A percentile compares a stretch with the other conserved stretches of the same genome.
Evolutionary conservation across 2,113 vertebrate species (phyloP).

Genomic region (Toxotes chatareus): DNA sequence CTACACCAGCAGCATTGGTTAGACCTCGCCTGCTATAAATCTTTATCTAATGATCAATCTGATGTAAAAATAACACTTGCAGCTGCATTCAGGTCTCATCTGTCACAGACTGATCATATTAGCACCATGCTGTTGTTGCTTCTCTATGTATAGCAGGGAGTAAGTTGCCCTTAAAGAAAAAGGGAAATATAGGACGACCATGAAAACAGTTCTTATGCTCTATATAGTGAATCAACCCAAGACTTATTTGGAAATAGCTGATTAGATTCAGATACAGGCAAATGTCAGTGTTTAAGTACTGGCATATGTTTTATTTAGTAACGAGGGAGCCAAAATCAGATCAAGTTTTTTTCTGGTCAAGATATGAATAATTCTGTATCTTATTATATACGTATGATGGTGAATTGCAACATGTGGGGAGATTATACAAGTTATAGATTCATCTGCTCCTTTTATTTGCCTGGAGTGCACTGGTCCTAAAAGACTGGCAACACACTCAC

Average conservation of each 20-base stretch:
- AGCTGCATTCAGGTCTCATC: no score
- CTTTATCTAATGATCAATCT: no score
- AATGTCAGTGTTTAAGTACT: background rate
- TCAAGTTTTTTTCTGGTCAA: background rate
- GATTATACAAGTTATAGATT: background rate
- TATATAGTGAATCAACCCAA: background rate
- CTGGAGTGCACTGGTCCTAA: background rate
- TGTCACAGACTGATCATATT: background rate
- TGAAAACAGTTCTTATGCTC: constrained; percentile 1
- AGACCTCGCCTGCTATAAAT: no score
- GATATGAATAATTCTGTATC: background rate
- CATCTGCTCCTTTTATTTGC: background rate
- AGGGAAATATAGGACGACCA: no score
- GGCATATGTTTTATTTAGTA: constrained; percentile 17
- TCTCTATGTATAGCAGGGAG: background rate
- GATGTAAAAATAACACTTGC: no score
- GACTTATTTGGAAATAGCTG: constrained; percentile 14
- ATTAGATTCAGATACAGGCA: constrained; percentile 12
- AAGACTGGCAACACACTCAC: constrained; percentile 1
- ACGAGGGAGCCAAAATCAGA: background rate
- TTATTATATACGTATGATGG: background rate
- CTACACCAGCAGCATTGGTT: no score
- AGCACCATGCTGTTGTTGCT: background rate
- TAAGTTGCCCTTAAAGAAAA: no score
- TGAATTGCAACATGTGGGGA: constrained; percentile 2